Evolutionary conservation across 2,113 vertebrate species (phyloP).

Genomic region (Sceloporus undulatus): DNA sequence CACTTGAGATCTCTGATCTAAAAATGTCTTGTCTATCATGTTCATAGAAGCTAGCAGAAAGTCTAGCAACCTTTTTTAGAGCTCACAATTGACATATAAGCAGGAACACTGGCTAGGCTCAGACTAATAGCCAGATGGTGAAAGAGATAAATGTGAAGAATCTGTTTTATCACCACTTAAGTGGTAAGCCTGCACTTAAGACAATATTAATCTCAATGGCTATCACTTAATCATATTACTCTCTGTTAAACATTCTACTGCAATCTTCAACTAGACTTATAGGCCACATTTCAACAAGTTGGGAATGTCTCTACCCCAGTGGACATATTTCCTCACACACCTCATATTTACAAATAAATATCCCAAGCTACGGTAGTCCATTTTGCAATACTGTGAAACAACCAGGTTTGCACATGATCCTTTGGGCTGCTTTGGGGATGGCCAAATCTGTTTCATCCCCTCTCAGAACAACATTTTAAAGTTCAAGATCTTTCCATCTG

Average conservation of each 20-base stretch:
- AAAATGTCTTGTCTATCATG: neutral
- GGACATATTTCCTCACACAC: neutral
- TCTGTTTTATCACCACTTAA: neutral
- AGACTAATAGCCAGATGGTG: neutral
- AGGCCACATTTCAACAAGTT: neutral
- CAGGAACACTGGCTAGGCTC: too few species aligned
- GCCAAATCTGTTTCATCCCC: too few species aligned
- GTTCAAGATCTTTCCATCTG: too few species aligned
- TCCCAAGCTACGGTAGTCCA: neutral
- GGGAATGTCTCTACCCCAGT: neutral
- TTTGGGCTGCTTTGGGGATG: too few species aligned
- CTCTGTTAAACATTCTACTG: neutral
- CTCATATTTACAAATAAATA: neutral
- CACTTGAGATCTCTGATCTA: neutral
- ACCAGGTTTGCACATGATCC: too few species aligned
- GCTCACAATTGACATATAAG: fast-evolving
- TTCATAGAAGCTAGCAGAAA: neutral
- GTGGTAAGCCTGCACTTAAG: neutral
- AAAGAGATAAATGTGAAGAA: neutral
- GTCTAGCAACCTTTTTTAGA: neutral
- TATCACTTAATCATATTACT: neutral
- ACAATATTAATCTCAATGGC: neutral
- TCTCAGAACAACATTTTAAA: too few species aligned
- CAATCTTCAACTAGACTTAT: too few species aligned
- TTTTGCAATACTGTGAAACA: neutral